Conservation (phyloP, 2,113 vertebrate genomes). For the Aramus guarauna region DNA sequence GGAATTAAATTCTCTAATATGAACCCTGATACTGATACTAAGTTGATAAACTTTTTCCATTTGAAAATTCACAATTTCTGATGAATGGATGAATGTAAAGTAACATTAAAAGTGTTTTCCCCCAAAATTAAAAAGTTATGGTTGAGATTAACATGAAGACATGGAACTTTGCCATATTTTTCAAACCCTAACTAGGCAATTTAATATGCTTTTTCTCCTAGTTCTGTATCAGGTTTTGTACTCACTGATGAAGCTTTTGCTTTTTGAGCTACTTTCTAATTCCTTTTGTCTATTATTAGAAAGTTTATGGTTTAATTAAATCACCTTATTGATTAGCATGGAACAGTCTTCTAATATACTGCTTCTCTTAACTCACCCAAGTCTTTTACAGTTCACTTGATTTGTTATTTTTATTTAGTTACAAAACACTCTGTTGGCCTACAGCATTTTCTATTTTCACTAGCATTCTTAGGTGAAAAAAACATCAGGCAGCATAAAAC, state of each 20-base stretch:
- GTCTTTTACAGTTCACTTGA: background rate
- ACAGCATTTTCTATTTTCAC: background rate
- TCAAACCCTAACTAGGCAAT: background rate
- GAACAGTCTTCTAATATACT: background rate
- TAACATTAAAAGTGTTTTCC: background rate
- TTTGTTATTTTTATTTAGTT: background rate
- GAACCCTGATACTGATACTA: rapidly evolving
- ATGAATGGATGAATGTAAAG: background rate
- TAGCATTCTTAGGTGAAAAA: background rate
- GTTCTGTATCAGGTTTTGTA: background rate
- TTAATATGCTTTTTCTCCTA: background rate
- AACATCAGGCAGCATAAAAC: background rate
- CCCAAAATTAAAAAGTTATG: background rate
- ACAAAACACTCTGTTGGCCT: background rate
- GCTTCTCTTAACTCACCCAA: background rate
- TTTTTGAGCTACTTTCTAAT: background rate
- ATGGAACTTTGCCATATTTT: background rate
- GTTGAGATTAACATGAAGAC: background rate
- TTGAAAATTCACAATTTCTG: background rate
- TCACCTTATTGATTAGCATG: background rate
- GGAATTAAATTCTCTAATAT: background rate
- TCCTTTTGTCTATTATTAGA: background rate
- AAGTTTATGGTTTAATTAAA: conserved; percentile 9
- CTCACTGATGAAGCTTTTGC: background rate
- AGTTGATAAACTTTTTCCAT: background rate